Evolutionary conservation across 1,140 invertebrate genomes (phyloP), one percentile per base, ranked within the genome.

Genomic region (Anastrepha obliqua): DNA sequence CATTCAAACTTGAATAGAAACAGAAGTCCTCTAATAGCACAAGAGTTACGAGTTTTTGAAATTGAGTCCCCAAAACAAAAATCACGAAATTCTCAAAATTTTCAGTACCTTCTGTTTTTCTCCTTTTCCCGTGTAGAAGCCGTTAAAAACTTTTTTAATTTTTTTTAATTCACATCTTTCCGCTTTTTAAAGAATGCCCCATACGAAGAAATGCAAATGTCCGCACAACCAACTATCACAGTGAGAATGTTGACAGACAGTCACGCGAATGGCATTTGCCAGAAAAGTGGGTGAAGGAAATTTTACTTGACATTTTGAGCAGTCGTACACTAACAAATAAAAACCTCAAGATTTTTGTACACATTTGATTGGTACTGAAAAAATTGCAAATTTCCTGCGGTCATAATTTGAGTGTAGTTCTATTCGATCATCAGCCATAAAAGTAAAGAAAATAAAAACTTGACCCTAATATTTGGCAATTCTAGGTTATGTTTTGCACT

Each of bases 221-320:
- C 1, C 29, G 29, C n/a, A 55, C 17, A 78, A 78, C 15, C 42
- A 74, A 7, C 2, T 55, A 58, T n/a, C 51, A 81, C 47, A 81
- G 39, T n/a, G 42, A 1, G 39, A n/a, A 17, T 47, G 67, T 74
- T 74, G 67, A 11, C 11, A 17, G 67, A 11, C 39, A 44, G 60
- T 9, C 17, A 15, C 67, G 42, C 67, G n/a, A 74, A 74, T 39
- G 39, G 15, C 13, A 70, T 15, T 44, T 44, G 39, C 4, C 55
- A 60, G 15, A 11, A 86, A 60, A 55, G 59, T 86, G 59, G 85
- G 85, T 86, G 85, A 86, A 86, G 85, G 59, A 86, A 86, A 86
- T 86, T 59, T 62, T 44, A 60, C 58, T 86, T 86, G 85, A 86
- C 85, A 86, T 86, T 86, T 86, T 62, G 11, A 47, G 29, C 20